A percentile compares a stretch with the other conserved stretches of the same genome.
Conservation (phyloP, 2,888 invertebrate genomes). For the Nebria brevicollis region DNA sequence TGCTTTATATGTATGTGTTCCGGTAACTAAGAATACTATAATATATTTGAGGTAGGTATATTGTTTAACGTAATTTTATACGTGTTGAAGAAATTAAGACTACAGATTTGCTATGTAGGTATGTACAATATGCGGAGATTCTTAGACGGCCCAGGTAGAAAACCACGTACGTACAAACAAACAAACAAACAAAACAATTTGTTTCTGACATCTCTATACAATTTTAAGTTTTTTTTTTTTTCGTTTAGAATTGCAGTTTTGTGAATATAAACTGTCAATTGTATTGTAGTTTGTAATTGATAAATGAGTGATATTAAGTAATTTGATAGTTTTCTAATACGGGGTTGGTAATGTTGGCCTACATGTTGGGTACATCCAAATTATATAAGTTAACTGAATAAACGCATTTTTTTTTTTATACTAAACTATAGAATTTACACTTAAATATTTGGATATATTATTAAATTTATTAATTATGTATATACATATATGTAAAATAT, state of each 20-base stretch:
- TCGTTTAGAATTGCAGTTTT: not conserved
- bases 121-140: too few species aligned
- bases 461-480: too few species aligned
- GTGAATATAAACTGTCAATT: not conserved
- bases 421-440: too few species aligned
- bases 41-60: not conserved
- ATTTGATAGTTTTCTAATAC: not conserved
- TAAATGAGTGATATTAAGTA: not conserved
- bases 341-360: not conserved
- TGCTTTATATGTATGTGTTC: conserved; percentile 5
- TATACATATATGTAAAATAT: too few species aligned
- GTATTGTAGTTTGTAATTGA: not conserved
- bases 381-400: not conserved
- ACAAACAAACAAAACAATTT: not conserved
- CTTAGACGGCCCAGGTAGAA: not conserved
- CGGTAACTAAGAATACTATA: not conserved
- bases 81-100: not conserved
- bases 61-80: not conserved
- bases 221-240: not conserved
- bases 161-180: not conserved
- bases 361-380: not conserved
- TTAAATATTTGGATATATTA: too few species aligned
- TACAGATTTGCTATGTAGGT: not conserved
- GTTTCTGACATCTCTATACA: not conserved
- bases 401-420: too few species aligned